A percentile compares a stretch with the other conserved stretches of the same genome.
These are phyloP conservation scores for Panopea generosa DNA, from an alignment of 2,888 invertebrate genomes.

Conservation along the genomic window DNA sequence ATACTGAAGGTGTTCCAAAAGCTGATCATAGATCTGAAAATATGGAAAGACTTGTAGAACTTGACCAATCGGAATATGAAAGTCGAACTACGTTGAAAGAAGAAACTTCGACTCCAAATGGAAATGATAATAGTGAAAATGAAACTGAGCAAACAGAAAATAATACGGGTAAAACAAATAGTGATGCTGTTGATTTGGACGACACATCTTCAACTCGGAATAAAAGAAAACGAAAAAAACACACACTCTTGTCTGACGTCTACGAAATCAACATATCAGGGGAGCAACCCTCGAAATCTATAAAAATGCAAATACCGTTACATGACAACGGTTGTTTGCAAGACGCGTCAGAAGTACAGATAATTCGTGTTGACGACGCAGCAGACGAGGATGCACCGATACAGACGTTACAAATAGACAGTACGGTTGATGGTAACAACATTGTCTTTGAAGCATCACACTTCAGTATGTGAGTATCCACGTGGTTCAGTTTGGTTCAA, in stretches of 20 bases:
- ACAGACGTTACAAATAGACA: background rate
- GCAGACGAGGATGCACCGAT: background rate
- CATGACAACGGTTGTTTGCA: background rate
- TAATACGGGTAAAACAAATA: background rate
- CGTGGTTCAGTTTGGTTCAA: background rate
- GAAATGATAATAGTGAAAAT: background rate
- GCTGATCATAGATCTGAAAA: no score
- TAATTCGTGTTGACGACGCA: slow-evolving; percentile 18
- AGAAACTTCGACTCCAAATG: background rate
- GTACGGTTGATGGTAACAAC: slow-evolving; percentile 3
- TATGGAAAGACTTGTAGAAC: no score
- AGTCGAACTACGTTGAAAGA: background rate
- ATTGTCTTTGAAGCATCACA: slow-evolving; percentile 19
- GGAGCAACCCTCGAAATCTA: slow-evolving; percentile 21
- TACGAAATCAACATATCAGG: slow-evolving; percentile 22
- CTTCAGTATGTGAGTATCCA: slow-evolving; percentile 30
- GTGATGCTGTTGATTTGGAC: no score
- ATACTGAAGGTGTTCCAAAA: no score
- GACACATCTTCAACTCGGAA: background rate
- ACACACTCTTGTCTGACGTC: slow-evolving; percentile 14
- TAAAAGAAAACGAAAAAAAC: slow-evolving; percentile 9
- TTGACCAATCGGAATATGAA: no score
- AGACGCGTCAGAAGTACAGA: background rate
- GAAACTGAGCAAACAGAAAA: background rate
- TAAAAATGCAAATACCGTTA: slow-evolving; percentile 26